phyloP scores from a whole-genome alignment of 1,140 invertebrate species.

The Hydropsyche tenuis region DNA sequence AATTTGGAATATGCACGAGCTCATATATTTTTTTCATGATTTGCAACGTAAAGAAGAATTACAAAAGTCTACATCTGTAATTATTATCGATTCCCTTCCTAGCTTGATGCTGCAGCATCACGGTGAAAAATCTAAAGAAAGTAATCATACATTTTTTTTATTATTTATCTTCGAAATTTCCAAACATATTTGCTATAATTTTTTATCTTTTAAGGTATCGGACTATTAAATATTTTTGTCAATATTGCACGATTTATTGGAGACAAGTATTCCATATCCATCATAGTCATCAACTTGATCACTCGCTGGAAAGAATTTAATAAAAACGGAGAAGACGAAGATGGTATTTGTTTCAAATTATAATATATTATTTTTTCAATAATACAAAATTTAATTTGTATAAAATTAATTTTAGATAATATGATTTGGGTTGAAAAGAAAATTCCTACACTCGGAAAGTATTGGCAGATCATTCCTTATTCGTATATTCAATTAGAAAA shows the following conservation, averaged over 20 bases:
- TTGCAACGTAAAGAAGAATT: constrained; percentile 54
- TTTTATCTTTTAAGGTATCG: constrained; percentile 54
- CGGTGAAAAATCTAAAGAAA: constrained; percentile 58
- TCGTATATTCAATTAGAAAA: constrained; percentile 53
- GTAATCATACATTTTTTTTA: constrained; percentile 55
- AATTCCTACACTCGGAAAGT: constrained; percentile 60
- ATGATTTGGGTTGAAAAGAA: constrained; percentile 53
- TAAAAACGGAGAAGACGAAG: constrained; percentile 54
- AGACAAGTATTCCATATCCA: constrained; percentile 59
- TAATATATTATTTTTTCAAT: background rate
- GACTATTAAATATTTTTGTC: constrained; percentile 64
- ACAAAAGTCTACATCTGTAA: constrained; percentile 57
- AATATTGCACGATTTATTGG: constrained; percentile 64
- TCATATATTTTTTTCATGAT: constrained; percentile 61
- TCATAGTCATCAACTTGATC: constrained; percentile 68
- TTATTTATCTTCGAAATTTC: constrained; percentile 44
- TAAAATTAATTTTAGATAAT: constrained; percentile 43
- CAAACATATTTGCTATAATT: background rate
- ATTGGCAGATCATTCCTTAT: constrained; percentile 62
- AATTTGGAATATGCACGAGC: constrained; percentile 59
- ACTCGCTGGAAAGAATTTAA: constrained; percentile 64
- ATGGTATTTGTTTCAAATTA: constrained; percentile 28
- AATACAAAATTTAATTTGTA: background rate
- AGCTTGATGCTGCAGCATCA: constrained; percentile 61
- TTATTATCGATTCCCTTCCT: constrained; percentile 72